Evolutionary conservation across 2,797 vertebrate species (phyloP), one percentile per base, ranked within the genome.

Genomic region (Pseudochaenichthys georgianus): DNA sequence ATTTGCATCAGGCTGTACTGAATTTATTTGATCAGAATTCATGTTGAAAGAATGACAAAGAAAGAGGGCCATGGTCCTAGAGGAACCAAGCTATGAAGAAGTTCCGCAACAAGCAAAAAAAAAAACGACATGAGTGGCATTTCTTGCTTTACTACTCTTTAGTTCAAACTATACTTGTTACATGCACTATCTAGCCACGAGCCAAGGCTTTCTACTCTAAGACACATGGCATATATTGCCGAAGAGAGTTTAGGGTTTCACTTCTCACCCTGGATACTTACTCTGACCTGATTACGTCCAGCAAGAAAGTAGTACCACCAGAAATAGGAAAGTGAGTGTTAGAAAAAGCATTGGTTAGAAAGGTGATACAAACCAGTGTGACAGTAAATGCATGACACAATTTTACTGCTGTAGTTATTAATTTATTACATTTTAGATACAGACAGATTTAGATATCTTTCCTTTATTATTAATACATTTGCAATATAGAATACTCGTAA

Each of bases 261-360:
- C 5, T 34, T 70, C 48, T 65, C 47, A 73, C 53, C 46, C 69
- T 73, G 46, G 53, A 76, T 93, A 94, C 94, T 95, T 91, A 95
- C 93, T 92, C 42, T 87, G 69, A 87, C 78, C 92, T 94, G 90
- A 85, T 82, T 71, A 78, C 72, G 66, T 13, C 70, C 86, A 81
- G 63, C 86, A 83, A 89, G 75, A 84, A 70, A 84, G 84, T 34
- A 71, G 78, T 71, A 84, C 45, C 87, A 54, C 31, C 85, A 73
- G 52, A 75, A 69, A 77, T 62, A 69, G 81, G 34, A 79, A 82
- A 87, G 67, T 88, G 52, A 91, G 71, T 60, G 73, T 90, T 90
- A 92, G 71, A 75, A 81, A 28, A 80, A 78, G 38, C 34, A 80
- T n/a, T 19, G 64, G 76, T 90, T 87, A 91, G 69, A 77, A 57